A percentile compares a stretch with the other conserved stretches of the same genome.
phyloP scores from a whole-genome alignment of 1,140 invertebrate genomes.

The Pachyrhynchus sulphureomaculatus region DNA sequence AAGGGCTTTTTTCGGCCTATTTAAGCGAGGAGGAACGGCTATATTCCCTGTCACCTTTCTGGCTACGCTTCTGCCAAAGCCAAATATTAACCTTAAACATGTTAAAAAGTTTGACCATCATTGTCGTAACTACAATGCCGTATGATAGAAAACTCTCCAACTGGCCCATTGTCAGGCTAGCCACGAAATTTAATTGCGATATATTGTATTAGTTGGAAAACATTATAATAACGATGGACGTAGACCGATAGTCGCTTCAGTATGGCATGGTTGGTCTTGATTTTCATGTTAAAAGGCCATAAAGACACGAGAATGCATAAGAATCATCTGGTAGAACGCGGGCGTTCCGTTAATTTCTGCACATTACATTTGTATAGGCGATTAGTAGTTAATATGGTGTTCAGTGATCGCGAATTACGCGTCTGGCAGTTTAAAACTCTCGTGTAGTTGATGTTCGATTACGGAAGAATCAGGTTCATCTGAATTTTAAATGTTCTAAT shows the following conservation, averaged over 20 bases:
- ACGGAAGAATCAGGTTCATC: constrained; percentile 4
- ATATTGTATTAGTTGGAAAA: constrained; percentile 32
- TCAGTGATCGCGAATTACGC: constrained; percentile 31
- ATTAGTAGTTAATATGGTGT: constrained; percentile 37
- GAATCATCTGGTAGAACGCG: constrained; percentile 27
- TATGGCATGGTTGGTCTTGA: constrained; percentile 21
- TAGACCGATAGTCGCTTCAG: constrained; percentile 27
- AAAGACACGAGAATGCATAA: constrained; percentile 32
- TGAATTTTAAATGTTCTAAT: constrained; percentile 9
- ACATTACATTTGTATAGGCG: constrained; percentile 39
- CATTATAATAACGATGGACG: constrained; percentile 23
- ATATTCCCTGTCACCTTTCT: no score
- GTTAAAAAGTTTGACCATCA: no score
- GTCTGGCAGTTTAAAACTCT: constrained; percentile 14
- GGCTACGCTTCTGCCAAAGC: no score
- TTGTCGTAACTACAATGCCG: neutral
- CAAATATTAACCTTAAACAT: no score
- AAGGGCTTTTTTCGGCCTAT: no score
- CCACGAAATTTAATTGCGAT: constrained; percentile 34
- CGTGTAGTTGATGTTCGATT: neutral
- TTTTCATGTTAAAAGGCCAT: constrained; percentile 36
- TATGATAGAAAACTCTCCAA: constrained; percentile 6
- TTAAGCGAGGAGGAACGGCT: no score
- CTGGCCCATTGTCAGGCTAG: constrained; percentile 14
- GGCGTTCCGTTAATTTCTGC: constrained; percentile 36